Conservation (phyloP, 2,888 invertebrate genomes). For the Pollenia angustigena region DNA sequence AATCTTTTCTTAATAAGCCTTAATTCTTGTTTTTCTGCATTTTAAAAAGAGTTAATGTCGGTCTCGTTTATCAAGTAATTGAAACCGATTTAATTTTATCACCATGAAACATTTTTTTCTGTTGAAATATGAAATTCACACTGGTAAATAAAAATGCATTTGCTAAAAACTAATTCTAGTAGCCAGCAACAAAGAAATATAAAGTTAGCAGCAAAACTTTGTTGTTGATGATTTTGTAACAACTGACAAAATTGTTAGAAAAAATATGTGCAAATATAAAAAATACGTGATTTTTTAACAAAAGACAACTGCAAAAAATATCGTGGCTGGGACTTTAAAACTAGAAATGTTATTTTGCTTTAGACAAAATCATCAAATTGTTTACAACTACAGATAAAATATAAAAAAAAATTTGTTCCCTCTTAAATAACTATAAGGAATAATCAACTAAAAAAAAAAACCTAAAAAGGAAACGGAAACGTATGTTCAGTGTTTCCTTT, state of each 20-base stretch:
- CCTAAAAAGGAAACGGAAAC: constrained; percentile 80
- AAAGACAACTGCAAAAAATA: constrained; percentile 29
- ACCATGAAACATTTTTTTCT: too few species aligned
- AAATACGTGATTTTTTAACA: constrained; percentile 68
- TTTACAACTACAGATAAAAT: neutral
- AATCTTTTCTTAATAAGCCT: neutral
- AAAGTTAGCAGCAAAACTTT: constrained; percentile 57
- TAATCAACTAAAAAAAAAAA: constrained; percentile 34
- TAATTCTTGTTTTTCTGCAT: neutral
- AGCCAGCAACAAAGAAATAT: constrained; percentile 39
- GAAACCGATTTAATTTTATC: constrained; percentile 39
- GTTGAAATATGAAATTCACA: constrained; percentile 19
- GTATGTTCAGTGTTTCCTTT: constrained; percentile 81
- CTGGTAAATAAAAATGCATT: neutral
- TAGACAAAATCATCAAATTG: neutral
- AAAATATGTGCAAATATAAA: constrained; percentile 15
- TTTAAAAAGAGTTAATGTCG: neutral
- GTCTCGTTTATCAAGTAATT: constrained; percentile 44
- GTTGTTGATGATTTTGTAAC: constrained; percentile 59
- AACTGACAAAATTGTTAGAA: constrained; percentile 13
- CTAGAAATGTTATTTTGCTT: neutral
- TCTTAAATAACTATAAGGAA: neutral
- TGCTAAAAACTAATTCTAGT: constrained; percentile 34
- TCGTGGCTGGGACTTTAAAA: neutral
- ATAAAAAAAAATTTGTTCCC: constrained; percentile 15